Conservation (phyloP, 2,797 vertebrate species). For the Clarias platycephalus region DNA sequence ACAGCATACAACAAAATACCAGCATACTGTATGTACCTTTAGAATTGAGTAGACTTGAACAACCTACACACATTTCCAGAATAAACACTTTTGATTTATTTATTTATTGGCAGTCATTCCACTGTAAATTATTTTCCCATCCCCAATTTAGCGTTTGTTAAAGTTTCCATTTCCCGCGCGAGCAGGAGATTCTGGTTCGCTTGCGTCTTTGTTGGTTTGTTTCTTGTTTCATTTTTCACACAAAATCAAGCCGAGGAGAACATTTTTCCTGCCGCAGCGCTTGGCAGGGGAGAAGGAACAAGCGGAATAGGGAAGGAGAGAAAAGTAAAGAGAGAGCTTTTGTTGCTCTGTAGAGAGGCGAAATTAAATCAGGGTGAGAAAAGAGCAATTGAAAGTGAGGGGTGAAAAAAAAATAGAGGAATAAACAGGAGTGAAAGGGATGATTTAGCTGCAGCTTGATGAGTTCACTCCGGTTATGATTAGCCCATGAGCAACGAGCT, state of each 20-base stretch:
- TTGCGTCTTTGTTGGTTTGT: neutral
- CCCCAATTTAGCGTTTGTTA: neutral
- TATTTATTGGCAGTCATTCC: neutral
- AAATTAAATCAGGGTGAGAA: conserved; percentile 9
- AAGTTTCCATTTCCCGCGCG: neutral
- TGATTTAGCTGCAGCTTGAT: neutral
- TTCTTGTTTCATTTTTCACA: neutral
- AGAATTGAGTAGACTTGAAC: too few relatives aligned
- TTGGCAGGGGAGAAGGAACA: neutral
- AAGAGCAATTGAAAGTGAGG: conserved; percentile 17
- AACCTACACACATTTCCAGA: neutral
- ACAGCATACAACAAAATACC: too few relatives aligned
- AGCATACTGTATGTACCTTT: too few relatives aligned
- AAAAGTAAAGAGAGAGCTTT: neutral
- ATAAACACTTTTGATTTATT: neutral
- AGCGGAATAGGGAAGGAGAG: neutral
- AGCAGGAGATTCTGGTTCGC: neutral
- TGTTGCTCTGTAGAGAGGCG: neutral
- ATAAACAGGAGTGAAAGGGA: neutral
- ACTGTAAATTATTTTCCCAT: neutral
- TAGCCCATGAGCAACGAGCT: neutral
- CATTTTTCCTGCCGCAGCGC: neutral
- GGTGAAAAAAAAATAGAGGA: neutral
- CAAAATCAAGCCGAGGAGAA: neutral
- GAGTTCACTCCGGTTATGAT: neutral